Evolutionary conservation across 1,140 invertebrate genomes (phyloP).

Genomic region (Venustaconcha ellipsiformis): DNA sequence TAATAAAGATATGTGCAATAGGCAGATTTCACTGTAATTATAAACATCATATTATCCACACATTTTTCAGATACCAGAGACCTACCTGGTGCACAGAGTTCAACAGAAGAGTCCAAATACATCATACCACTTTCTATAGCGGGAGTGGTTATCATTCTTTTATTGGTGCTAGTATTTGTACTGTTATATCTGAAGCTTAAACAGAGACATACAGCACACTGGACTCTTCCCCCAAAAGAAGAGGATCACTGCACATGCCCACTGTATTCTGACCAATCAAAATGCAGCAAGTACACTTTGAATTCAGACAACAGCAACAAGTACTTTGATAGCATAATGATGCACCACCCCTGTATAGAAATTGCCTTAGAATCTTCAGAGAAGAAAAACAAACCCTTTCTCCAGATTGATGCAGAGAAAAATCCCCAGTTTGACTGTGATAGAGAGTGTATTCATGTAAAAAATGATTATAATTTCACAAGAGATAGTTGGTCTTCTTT

Average conservation of each 20-base stretch:
- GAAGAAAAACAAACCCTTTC: conserved; percentile 12
- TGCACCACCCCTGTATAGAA: conserved; percentile 8
- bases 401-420: conserved; percentile 7
- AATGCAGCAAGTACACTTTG: conserved; percentile 22
- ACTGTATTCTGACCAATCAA: conserved; percentile 22
- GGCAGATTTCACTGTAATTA: too few species aligned
- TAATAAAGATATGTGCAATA: too few species aligned
- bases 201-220: conserved; percentile 19
- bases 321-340: conserved; percentile 3
- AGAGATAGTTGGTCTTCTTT: too few species aligned
- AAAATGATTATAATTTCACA: too few species aligned
- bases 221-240: conserved; percentile 14
- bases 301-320: conserved; percentile 19
- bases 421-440: not conserved
- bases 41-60: too few species aligned
- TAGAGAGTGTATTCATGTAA: too few species aligned
- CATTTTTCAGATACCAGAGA: too few species aligned
- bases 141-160: conserved; percentile 13
- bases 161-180: conserved; percentile 25
- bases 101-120: conserved; percentile 17
- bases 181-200: conserved; percentile 27
- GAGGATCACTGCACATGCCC: conserved; percentile 29
- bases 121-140: conserved; percentile 24
- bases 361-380: conserved; percentile 13
- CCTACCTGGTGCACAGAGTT: too few species aligned